A percentile compares a stretch with the other conserved stretches of the same genome.
Conservation (phyloP, 1,140 invertebrate genomes). For the Hesperophylax magnus region DNA sequence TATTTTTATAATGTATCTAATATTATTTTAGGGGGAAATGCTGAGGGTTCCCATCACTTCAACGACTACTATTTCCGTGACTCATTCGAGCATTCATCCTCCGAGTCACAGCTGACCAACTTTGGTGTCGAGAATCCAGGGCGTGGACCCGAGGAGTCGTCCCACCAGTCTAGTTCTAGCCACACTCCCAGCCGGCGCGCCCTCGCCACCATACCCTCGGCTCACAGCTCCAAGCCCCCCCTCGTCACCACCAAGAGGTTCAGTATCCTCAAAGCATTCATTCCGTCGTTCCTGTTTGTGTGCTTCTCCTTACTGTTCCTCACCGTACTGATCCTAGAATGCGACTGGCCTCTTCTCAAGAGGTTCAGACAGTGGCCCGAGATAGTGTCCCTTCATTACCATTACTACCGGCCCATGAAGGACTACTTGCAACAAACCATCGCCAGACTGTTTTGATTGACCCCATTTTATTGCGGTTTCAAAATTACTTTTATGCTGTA, state of each 20-base stretch:
- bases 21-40: constrained; percentile 43
- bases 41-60: constrained; percentile 64
- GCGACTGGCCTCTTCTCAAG: constrained; percentile 80
- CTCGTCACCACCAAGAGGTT: constrained; percentile 64
- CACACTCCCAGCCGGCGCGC: constrained; percentile 71
- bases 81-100: constrained; percentile 84
- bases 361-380: constrained; percentile 82
- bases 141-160: constrained; percentile 60
- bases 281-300: constrained; percentile 80
- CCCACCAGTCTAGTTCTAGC: constrained; percentile 69
- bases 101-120: constrained; percentile 76
- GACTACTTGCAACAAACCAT: constrained; percentile 76
- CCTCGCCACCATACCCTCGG: constrained; percentile 60
- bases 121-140: constrained; percentile 67
- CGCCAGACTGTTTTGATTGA: constrained; percentile 68
- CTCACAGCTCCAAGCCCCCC: constrained; percentile 54
- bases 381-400: constrained; percentile 81
- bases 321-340: constrained; percentile 80
- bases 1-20: neutral
- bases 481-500: neutral
- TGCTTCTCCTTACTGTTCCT: constrained; percentile 76
- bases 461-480: neutral
- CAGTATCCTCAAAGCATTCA: constrained; percentile 77
- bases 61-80: constrained; percentile 82
- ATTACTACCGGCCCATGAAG: constrained; percentile 88